Base-by-base conservation (phyloP, 2,797 vertebrate species). In the Malurus leucopterus region DNA sequence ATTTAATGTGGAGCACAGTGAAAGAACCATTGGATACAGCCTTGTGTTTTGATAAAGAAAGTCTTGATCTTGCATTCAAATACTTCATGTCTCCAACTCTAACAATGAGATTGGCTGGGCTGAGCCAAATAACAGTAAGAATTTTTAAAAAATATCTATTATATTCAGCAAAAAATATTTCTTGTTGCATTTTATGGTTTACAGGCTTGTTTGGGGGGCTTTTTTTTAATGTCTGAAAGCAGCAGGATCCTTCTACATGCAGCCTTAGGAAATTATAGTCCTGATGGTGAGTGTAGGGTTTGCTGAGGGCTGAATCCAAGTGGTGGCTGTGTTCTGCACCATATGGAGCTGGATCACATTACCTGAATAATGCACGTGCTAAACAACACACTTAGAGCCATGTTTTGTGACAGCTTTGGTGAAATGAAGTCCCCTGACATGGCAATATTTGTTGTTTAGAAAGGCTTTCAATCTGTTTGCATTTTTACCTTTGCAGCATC, bases 1-100 rank as follows among this genome's bases (percentile, higher is more conserved):
- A 99, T 97, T 97, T 99, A 94, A 99, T 99, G 99, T 99, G 99
- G 99, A 99, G 99, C 97, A 99, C 99, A 61, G 99, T 99, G 95
- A 99, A 99, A 97, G 99, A 99, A 89, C 99, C 99, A 5, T 96
- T 99, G 98, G 99, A 99, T 96, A 99, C 98, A 72, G 98, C 99
- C 6, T 97, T 99, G 96, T 99, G 99, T 96, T 99, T 99, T 92
- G 99, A 99, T 95, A 99, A 99, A 97, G 99, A 99, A 96, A 99
- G 99, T 93, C 97, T 99, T 84, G 99, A 99, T 97, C 98, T 99
- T 78, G 99, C 99, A 7, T 99, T 99, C 97, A 99, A 99, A 46
- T 99, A 99, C 97, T 99, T 99, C 95, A 99, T 99, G 99, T 99
- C 99, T 75, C 99, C 99, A 53, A 99, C 99, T 71, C 98, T 99